phyloP scores from a whole-genome alignment of 1,140 invertebrate genomes.

The Sitophilus oryzae region DNA sequence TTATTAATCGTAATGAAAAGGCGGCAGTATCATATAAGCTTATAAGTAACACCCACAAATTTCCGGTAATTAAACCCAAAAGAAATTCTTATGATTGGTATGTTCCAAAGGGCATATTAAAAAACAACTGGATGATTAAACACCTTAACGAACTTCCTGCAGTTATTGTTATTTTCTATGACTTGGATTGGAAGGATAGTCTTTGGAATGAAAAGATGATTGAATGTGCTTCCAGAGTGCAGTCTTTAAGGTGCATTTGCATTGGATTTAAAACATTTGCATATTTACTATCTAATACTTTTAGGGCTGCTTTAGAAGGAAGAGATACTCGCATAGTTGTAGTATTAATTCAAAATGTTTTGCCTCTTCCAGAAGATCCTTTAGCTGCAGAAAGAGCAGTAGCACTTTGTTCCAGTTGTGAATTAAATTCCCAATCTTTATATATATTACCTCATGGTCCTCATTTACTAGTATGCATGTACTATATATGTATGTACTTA shows the following conservation, averaged over 20 bases:
- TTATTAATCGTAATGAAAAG: conserved; percentile 73
- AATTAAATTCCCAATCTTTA: conserved; percentile 84
- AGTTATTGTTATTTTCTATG: conserved; percentile 90
- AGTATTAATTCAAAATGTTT: conserved; percentile 79
- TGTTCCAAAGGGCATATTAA: conserved; percentile 92
- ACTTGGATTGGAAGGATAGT: conserved; percentile 94
- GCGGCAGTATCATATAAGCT: conserved; percentile 82
- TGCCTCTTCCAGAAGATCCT: conserved; percentile 76
- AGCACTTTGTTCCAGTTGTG: conserved; percentile 82
- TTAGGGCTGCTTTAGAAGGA: conserved; percentile 56
- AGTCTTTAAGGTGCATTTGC: conserved; percentile 68
- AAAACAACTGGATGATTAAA: conserved; percentile 93
- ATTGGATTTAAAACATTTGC: no score
- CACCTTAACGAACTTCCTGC: conserved; percentile 86
- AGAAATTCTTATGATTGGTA: conserved; percentile 92
- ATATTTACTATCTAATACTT: conserved; percentile 8
- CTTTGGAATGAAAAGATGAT: conserved; percentile 91
- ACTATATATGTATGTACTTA: not conserved
- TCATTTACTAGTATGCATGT: conserved; percentile 54
- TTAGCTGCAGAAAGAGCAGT: conserved; percentile 82
- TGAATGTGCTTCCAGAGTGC: conserved; percentile 86
- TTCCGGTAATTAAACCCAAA: conserved; percentile 86
- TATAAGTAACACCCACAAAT: conserved; percentile 71
- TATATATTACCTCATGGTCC: conserved; percentile 86
- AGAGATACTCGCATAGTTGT: conserved; percentile 81